Base-by-base conservation (phyloP, 2,797 vertebrate species). In the Synanceia verrucosa region DNA sequence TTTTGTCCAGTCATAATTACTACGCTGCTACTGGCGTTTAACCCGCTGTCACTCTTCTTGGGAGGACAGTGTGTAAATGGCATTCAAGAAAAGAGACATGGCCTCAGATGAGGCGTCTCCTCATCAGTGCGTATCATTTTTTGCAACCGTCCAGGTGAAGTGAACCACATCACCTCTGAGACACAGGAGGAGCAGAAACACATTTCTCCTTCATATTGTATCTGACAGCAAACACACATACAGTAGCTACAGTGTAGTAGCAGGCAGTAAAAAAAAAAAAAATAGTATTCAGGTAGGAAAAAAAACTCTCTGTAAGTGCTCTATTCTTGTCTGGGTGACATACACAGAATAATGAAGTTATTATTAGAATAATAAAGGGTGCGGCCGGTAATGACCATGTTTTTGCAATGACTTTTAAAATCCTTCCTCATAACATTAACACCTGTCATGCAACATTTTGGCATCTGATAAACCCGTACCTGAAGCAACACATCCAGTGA, bases 381-480 rank as follows among this genome's bases (percentile, higher is more conserved):
- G n/a, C n/a, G 9, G 52, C 2, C 34, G 10, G 2, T 21, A 36
- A 39, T 31, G 9, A 44, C 0, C 10, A 41, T 24, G 29, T 44
- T 55, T 44, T 23, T 36, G 6, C 19, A 36, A 50, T 44, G 56
- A 43, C n/a, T n/a, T 34, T 62, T 57, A n/a, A 65, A 65, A 64
- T 47, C n/a, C 23, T 36, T 58, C 16, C 31, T 53, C n/a, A 23
- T 62, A 47, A 65, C 43, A 48, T 75, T 24, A 47, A 67, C 53
- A 65, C 58, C 43, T 51, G 18, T 19, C 2, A 3, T 52, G 43
- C 28, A 53, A 37, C 16, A 7, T 56, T 74, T 59, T 56, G 33
- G 34, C 39, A 65, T 31, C 60, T 61, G 63, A 69, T 70, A 60
- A 70, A 13, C 48, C 41, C 23, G 13, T 8, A 70, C 51, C 47